A percentile compares a stretch with the other conserved stretches of the same genome.
phyloP scores from a whole-genome alignment of 1,140 invertebrate species.

The Lepidurus apus region DNA sequence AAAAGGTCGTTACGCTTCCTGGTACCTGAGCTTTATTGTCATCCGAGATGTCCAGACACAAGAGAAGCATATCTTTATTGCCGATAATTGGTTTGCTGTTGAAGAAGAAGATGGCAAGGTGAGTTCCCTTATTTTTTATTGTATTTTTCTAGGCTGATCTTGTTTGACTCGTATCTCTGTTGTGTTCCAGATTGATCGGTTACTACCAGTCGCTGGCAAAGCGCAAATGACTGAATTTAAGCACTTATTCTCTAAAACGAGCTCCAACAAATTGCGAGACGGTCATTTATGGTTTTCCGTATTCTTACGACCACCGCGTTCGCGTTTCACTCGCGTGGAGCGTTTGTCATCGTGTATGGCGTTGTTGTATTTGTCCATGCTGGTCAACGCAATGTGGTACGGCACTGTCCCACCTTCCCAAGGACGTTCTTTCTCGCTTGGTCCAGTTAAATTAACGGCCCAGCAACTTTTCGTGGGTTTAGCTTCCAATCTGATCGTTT shows the following conservation, averaged over 20 bases:
- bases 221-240: constrained; percentile 48
- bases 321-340: constrained; percentile 50
- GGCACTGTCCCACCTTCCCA: constrained; percentile 39
- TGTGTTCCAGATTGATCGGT: constrained; percentile 48
- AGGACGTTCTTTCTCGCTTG: constrained; percentile 44
- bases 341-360: constrained; percentile 52
- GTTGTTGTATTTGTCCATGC: constrained; percentile 52
- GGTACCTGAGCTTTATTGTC: constrained; percentile 51
- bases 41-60: constrained; percentile 53
- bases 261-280: constrained; percentile 49
- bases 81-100: constrained; percentile 53
- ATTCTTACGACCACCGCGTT: constrained; percentile 50
- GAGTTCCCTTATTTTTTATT: neutral
- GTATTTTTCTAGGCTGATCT: neutral
- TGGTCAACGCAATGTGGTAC: constrained; percentile 56
- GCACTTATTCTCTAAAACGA: constrained; percentile 49
- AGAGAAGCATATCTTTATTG: constrained; percentile 51
- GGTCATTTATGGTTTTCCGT: constrained; percentile 57
- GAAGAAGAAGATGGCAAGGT: constrained; percentile 55
- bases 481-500: constrained; percentile 48
- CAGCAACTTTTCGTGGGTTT: constrained; percentile 44
- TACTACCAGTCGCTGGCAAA: constrained; percentile 51
- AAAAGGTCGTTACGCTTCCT: constrained; percentile 49
- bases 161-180: neutral
- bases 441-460: constrained; percentile 46